These are phyloP conservation scores for Cuculus canorus DNA, from an alignment of 2,797 vertebrate species.

Conservation along the genomic window DNA sequence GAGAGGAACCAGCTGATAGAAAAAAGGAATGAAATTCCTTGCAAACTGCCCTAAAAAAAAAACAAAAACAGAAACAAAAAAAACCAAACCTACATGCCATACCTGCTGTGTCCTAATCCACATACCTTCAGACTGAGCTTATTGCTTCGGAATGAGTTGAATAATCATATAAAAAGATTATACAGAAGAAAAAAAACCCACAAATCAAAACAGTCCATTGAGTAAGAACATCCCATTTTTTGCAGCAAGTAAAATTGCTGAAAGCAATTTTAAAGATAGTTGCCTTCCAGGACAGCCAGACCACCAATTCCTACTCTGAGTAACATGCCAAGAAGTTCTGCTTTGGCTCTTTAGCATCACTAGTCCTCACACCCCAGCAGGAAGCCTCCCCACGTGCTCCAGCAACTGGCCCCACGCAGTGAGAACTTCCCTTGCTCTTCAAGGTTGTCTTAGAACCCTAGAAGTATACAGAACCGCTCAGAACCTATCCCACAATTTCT, in stretches of 20 bases:
- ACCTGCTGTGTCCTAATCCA: not conserved
- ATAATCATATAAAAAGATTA: not conserved
- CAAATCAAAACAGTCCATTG: not conserved
- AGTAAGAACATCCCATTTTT: not conserved
- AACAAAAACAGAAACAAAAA: not conserved
- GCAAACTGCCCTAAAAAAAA: not conserved
- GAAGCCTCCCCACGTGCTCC: accelerated
- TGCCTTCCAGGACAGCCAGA: not conserved
- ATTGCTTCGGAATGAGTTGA: not conserved
- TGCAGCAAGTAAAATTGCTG: not conserved
- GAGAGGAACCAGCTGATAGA: not conserved
- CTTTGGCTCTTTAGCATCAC: not conserved
- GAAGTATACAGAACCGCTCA: accelerated
- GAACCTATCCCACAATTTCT: not conserved
- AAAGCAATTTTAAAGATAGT: not conserved
- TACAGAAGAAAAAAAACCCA: not conserved
- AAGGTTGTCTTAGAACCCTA: not conserved
- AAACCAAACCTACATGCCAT: accelerated
- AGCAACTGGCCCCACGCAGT: not conserved
- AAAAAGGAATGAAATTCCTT: not conserved
- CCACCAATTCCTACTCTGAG: not conserved
- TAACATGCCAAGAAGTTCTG: not conserved
- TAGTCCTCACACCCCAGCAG: not conserved
- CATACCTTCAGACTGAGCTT: not conserved
- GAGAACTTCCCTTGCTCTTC: not conserved